Conservation (phyloP, 2,888 invertebrate species). For the Lithodes maja region DNA sequence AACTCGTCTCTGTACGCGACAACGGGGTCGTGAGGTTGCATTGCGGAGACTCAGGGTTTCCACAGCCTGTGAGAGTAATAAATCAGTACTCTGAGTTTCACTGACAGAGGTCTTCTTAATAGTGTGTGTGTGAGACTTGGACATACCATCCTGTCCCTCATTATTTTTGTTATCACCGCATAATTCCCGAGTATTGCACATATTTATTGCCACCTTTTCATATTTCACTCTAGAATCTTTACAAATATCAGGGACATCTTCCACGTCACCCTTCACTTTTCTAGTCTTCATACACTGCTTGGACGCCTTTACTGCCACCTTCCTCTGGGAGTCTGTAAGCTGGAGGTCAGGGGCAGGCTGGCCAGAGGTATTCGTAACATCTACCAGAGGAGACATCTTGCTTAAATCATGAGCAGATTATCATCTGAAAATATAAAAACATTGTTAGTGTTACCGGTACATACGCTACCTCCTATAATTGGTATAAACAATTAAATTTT, state of each 20-base stretch:
- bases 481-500: not conserved
- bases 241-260: not conserved
- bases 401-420: constrained; percentile 33
- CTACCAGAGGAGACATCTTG: constrained; percentile 57
- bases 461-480: constrained; percentile 24
- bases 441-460: no score
- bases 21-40: not conserved
- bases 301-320: not conserved
- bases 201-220: constrained; percentile 56
- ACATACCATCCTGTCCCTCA: not conserved
- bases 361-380: constrained; percentile 51
- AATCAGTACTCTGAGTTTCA: constrained; percentile 45
- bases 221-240: constrained; percentile 17
- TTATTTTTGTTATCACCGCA: not conserved
- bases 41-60: constrained; percentile 45
- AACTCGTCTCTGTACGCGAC: constrained; percentile 5
- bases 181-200: constrained; percentile 57
- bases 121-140: not conserved
- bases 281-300: constrained; percentile 2
- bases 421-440: not conserved
- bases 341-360: constrained; percentile 9
- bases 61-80: constrained; percentile 55
- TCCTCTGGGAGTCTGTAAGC: constrained; percentile 7
- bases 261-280: constrained; percentile 10
- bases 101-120: constrained; percentile 3